Conservation (phyloP, 2,888 invertebrate species). For the Brachypterus glaber region DNA sequence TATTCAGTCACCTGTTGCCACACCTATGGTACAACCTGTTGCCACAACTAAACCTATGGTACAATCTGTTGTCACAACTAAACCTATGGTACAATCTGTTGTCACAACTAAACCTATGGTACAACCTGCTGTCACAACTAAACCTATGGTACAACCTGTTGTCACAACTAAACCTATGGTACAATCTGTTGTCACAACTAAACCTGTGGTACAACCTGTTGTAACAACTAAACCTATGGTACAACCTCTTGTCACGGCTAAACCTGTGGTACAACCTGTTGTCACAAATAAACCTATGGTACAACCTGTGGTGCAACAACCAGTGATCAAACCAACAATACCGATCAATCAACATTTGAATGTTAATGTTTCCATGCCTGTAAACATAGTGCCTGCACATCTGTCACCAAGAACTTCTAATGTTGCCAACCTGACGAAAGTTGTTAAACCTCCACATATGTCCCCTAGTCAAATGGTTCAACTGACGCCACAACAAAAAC, state of each 20-base stretch:
- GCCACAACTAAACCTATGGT: slow-evolving; percentile 9
- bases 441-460: slow-evolving; percentile 25
- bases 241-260: slow-evolving; percentile 12
- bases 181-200: slow-evolving; percentile 7
- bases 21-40: too few relatives aligned
- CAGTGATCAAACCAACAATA: slow-evolving; percentile 25
- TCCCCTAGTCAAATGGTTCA: slow-evolving; percentile 24
- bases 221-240: slow-evolving; percentile 12
- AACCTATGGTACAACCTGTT: neutral
- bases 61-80: slow-evolving; percentile 7
- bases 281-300: slow-evolving; percentile 9
- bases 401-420: slow-evolving; percentile 31
- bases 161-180: slow-evolving; percentile 6
- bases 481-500: slow-evolving; percentile 22
- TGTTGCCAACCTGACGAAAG: slow-evolving; percentile 21
- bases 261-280: slow-evolving; percentile 12
- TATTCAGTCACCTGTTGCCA: neutral
- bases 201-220: neutral
- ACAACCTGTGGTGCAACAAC: slow-evolving; percentile 6
- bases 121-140: slow-evolving; percentile 14
- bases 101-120: too few relatives aligned
- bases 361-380: slow-evolving; percentile 32
- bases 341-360: slow-evolving; percentile 34
- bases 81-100: neutral
- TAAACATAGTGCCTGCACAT: slow-evolving; percentile 27